phyloP scores from a whole-genome alignment of 2,113 vertebrate genomes.

The Bubo scandiacus region DNA sequence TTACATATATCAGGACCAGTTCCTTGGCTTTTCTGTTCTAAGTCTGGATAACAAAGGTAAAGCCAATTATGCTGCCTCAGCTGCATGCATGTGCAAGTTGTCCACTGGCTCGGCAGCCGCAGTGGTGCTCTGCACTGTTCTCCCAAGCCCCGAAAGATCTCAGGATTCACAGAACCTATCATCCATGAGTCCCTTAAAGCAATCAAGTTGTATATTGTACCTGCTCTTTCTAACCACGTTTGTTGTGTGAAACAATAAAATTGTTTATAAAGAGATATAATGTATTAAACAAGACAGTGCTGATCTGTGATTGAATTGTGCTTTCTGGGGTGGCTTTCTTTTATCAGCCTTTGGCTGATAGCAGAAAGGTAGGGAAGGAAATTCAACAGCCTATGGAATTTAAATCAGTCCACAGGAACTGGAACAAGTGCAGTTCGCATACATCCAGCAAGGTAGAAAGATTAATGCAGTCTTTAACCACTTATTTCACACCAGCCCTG shows the following conservation, averaged over 20 bases:
- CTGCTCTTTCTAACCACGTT: background rate
- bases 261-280: background rate
- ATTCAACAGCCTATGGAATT: background rate
- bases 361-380: background rate
- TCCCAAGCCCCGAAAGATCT: background rate
- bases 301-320: background rate
- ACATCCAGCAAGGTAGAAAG: background rate
- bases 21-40: background rate
- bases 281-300: background rate
- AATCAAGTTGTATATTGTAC: background rate
- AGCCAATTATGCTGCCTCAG: background rate
- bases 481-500: background rate
- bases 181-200: background rate
- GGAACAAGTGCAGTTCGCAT: background rate
- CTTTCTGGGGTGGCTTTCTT: background rate
- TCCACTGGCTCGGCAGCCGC: background rate
- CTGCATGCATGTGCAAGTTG: background rate
- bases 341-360: background rate
- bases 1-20: background rate
- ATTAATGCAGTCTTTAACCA: background rate
- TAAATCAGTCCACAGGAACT: background rate
- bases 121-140: background rate
- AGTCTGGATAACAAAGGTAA: background rate
- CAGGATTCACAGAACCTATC: background rate
- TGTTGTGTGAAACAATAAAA: background rate